Evolutionary conservation across 2,113 vertebrate genomes (phyloP), one percentile per base, ranked within the genome.

Genomic region (Panthera uncia): DNA sequence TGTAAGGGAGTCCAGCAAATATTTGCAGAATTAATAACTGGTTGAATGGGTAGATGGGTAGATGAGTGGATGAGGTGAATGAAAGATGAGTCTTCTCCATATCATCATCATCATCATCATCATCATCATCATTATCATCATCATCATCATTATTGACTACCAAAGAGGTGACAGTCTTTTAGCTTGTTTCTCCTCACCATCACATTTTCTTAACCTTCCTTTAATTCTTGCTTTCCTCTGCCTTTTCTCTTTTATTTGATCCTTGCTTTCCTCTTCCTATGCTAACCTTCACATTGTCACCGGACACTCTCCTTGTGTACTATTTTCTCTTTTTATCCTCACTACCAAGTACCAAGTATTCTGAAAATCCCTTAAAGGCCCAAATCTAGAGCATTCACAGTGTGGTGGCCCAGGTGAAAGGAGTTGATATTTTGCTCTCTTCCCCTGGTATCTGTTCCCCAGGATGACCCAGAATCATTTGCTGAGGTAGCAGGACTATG

Each of bases 381-480:
- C 81, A 89, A 82, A 89, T 97, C 93, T 38, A 84, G 85, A 98
- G 97, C 73, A 97, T 97, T 97, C 97, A 97, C 93, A 98, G 73
- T 90, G 94, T 91, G 80, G 98, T 89, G 96, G 97, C 97, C 41
- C 71, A 97, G 96, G 93, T 98, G 91, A 78, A 38, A 85, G 97
- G 86, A 93, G 31, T 3, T 55, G 45, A 91, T 94, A 55, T 21
- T 92, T 98, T 98, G 95, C 97, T 97, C 96, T 99, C 97, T 98
- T 83, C 78, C 19, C 19, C 98, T 98, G 98, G 89, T 98, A 96
- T 85, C 84, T 97, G 36, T 98, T 97, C 95, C 69, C 92, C 93
- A 89, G 97, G 95, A 92, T 99, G 97, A 98, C 98, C 98, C 94
- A 96, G 97, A 89, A 98, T 97, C 98, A 96, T 93, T 82, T 86